Conservation (phyloP, 1,140 invertebrate species). For the Vollenhovia emeryi region DNA sequence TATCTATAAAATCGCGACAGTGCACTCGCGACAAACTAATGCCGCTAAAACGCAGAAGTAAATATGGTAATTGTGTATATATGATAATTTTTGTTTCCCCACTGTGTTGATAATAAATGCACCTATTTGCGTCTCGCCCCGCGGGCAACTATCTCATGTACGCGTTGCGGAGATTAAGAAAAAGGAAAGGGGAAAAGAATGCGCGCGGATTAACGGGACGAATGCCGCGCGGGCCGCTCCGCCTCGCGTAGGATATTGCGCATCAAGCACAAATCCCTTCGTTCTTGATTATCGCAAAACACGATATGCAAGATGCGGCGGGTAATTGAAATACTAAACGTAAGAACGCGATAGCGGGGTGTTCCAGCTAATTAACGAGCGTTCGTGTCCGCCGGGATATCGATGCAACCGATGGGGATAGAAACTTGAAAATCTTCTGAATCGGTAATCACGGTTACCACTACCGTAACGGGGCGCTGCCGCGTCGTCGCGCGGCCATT, state of each 20-base stretch:
- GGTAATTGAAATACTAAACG: constrained; percentile 66
- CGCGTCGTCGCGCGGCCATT: constrained; percentile 50
- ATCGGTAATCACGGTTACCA: constrained; percentile 48
- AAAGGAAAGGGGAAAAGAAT: neutral
- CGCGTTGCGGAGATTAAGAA: neutral
- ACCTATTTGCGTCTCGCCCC: neutral
- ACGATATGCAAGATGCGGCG: constrained; percentile 57
- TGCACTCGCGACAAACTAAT: neutral
- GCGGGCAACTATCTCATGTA: constrained; percentile 20
- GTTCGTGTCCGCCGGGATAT: constrained; percentile 10
- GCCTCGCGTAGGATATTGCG: constrained; percentile 40
- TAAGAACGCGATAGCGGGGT: constrained; percentile 54
- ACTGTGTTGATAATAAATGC: constrained; percentile 17
- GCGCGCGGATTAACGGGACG: constrained; percentile 63
- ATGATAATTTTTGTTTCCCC: neutral
- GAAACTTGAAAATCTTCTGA: constrained; percentile 35
- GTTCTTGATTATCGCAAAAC: constrained; percentile 44
- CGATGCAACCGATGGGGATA: constrained; percentile 28
- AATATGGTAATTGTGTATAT: constrained; percentile 48
- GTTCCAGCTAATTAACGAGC: constrained; percentile 68
- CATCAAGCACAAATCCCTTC: constrained; percentile 46
- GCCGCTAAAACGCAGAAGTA: neutral
- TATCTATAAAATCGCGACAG: constrained; percentile 12
- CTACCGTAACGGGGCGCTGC: constrained; percentile 31
- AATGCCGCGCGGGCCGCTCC: constrained; percentile 17